Evolutionary conservation across 2,113 vertebrate genomes (phyloP).

Genomic region (Cairina moschata): DNA sequence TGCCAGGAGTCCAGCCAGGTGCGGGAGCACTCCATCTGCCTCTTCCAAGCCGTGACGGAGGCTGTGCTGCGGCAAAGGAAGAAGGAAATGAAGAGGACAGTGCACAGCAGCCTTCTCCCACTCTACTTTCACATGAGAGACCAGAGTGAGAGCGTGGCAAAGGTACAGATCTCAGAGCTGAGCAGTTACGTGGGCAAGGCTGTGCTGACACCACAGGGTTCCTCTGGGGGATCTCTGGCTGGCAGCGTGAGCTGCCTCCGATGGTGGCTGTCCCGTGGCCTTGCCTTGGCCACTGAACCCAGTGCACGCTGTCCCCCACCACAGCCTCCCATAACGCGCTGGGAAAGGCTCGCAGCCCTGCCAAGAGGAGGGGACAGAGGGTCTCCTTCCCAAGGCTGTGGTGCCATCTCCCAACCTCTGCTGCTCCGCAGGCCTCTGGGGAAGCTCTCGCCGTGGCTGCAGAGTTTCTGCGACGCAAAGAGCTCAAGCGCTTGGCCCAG

Average conservation of each 20-base stretch:
- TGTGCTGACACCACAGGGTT: too few species aligned
- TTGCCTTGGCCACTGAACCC: background rate
- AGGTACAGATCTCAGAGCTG: background rate
- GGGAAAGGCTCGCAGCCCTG: background rate
- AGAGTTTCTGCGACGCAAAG: background rate
- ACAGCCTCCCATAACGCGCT: background rate
- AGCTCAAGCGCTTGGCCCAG: background rate
- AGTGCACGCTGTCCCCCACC: background rate
- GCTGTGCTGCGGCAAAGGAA: background rate
- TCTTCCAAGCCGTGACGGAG: background rate
- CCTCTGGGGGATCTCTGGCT: background rate
- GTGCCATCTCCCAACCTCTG: background rate
- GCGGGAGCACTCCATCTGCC: background rate
- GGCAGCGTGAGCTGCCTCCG: background rate
- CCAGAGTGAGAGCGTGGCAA: background rate
- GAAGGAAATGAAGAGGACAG: background rate
- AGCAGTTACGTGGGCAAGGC: background rate
- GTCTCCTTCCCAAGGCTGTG: background rate
- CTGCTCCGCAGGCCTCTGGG: too few species aligned
- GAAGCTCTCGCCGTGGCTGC: too few species aligned
- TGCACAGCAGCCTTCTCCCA: background rate
- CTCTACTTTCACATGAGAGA: background rate
- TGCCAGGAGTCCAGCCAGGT: background rate
- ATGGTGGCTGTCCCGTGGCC: background rate
- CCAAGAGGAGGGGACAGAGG: background rate